Evolutionary conservation across 2,888 invertebrate species (phyloP).

Genomic region (Actias luna): DNA sequence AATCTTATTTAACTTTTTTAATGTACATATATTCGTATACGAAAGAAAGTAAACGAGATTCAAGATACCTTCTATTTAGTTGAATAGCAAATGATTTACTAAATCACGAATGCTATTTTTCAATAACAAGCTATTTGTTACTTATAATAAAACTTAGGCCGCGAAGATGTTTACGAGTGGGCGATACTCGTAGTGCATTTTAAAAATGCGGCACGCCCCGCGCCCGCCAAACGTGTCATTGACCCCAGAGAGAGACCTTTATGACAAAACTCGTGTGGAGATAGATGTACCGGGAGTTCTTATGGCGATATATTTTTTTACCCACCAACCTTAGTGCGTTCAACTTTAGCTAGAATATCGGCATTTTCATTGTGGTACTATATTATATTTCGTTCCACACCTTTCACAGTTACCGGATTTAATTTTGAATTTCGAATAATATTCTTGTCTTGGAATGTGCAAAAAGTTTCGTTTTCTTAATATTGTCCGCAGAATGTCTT

Average conservation of each 20-base stretch:
- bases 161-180: conserved; percentile 39
- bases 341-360: conserved; percentile 42
- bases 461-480: background rate
- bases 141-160: conserved; percentile 19
- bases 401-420: conserved; percentile 27
- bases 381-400: conserved; percentile 34
- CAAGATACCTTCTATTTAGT: no score
- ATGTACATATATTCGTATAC: no score
- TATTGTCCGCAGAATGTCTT: background rate
- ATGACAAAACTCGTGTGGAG: conserved; percentile 75
- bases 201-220: conserved; percentile 72
- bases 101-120: no score
- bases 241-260: conserved; percentile 68
- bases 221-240: conserved; percentile 75
- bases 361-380: conserved; percentile 29
- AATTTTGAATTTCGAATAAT: conserved; percentile 8
- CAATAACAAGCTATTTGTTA: no score
- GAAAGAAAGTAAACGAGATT: no score
- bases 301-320: conserved; percentile 42
- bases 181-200: conserved; percentile 55
- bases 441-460: background rate
- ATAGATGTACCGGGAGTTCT: conserved; percentile 62
- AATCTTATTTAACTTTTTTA: no score
- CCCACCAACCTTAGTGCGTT: conserved; percentile 39
- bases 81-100: no score